These are phyloP conservation scores for Ellobium chinense DNA, from an alignment of 2,888 invertebrate species.

Conservation along the genomic window DNA sequence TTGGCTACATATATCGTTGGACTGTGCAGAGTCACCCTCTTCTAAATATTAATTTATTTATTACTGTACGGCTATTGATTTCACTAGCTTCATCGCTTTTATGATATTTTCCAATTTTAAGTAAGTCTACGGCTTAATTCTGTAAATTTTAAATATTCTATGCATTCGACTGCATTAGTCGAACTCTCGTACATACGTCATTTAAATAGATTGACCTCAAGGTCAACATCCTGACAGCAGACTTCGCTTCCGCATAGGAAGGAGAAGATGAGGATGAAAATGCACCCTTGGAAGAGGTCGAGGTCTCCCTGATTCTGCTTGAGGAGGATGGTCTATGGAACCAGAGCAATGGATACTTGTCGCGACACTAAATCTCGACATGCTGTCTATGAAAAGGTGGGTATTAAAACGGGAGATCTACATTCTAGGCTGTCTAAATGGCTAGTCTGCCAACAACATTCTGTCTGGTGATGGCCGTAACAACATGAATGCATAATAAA, in stretches of 20 bases:
- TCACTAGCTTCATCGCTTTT: too few relatives aligned
- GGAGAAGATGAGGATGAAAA: constrained; percentile 28
- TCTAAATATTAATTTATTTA: too few relatives aligned
- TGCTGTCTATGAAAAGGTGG: constrained; percentile 46
- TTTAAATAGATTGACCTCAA: constrained; percentile 48
- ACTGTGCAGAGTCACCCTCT: not conserved
- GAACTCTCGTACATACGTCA: constrained; percentile 31
- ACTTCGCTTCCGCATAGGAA: constrained; percentile 42
- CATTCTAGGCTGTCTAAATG: too few relatives aligned
- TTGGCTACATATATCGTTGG: not conserved
- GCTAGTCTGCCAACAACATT: too few relatives aligned
- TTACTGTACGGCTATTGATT: too few relatives aligned
- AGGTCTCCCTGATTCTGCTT: constrained; percentile 23
- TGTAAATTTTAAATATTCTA: too few relatives aligned
- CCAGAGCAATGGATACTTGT: constrained; percentile 45
- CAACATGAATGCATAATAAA: too few relatives aligned
- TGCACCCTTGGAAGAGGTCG: constrained; percentile 28
- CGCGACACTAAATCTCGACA: constrained; percentile 45
- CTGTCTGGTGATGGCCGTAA: too few relatives aligned
- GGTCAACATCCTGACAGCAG: constrained; percentile 47
- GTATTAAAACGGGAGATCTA: too few relatives aligned
- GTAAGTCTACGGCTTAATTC: too few relatives aligned
- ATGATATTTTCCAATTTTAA: too few relatives aligned
- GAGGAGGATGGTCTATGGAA: constrained; percentile 44
- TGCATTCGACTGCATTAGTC: too few relatives aligned